phyloP scores from a whole-genome alignment of 2,888 invertebrate species.

The Cataglyphis cursor region DNA sequence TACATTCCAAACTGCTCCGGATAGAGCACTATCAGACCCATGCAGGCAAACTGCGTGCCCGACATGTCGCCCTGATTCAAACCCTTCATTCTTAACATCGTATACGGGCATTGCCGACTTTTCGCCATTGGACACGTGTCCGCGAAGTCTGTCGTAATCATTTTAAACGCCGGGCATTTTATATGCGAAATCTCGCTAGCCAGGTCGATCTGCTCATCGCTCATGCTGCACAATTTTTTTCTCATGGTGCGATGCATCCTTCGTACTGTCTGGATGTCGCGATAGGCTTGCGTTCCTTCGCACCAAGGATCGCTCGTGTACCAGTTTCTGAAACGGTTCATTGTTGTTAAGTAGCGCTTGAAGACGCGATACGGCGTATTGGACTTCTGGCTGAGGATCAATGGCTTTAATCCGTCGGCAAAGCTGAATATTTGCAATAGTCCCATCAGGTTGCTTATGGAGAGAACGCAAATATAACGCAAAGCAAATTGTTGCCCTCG shows the following conservation, averaged over 20 bases:
- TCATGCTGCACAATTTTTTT: conserved; percentile 72
- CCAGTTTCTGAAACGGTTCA: conserved; percentile 87
- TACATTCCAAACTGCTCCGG: conserved; percentile 86
- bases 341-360: conserved; percentile 86
- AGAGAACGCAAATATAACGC: conserved; percentile 83
- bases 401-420: conserved; percentile 84
- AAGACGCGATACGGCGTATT: conserved; percentile 87
- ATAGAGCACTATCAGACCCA: conserved; percentile 86
- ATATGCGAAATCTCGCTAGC: conserved; percentile 68
- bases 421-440: conserved; percentile 86
- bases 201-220: conserved; percentile 70
- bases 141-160: conserved; percentile 71
- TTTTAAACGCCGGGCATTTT: conserved; percentile 69
- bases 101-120: conserved; percentile 74
- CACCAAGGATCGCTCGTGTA: conserved; percentile 87
- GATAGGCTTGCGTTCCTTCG: conserved; percentile 84
- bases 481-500: conserved; percentile 87
- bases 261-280: conserved; percentile 86
- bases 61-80: conserved; percentile 88
- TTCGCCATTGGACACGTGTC: conserved; percentile 69
- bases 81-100: conserved; percentile 1
- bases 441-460: conserved; percentile 84
- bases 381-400: conserved; percentile 87
- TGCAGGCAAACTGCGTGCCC: conserved; percentile 88
- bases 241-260: conserved; percentile 85